Evolutionary conservation across 2,113 vertebrate genomes (phyloP), one percentile per base, ranked within the genome.

Genomic region (Morone saxatilis): DNA sequence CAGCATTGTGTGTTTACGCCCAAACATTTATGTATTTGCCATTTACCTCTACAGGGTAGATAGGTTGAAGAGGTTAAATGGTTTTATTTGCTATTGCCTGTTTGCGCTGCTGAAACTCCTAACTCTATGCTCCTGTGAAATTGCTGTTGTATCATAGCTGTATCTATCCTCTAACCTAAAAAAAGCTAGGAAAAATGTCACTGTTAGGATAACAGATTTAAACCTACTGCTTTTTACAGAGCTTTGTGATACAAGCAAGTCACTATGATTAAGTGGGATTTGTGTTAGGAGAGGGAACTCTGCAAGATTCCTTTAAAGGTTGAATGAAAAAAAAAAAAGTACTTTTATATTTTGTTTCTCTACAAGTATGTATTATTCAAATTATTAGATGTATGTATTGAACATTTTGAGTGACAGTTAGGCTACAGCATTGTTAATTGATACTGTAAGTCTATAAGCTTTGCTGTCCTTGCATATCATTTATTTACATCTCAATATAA

Each of bases 41-140:
- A 71, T 83, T 88, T 86, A 61, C 83, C 74, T 84, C 56, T 51
- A n/a, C 80, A 79, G 83, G 66, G 59, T 71, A 53, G 77, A 78
- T 71, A 68, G 86, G 82, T 77, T 71, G 47, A 71, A 76, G 81
- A 91, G 91, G 90, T 92, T 87, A 93, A 93, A 87, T 83, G 81
- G 54, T 87, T 90, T 87, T 83, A 80, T 93, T 91, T 89, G 86
- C 82, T 75, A n/a, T 67, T 74, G 76, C 71, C 81, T 80, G 78
- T 91, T 92, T 88, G 59, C 48, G 60, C 63, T 73, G 56, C 76
- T 83, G 71, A 89, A 47, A 62, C 69, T 76, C 41, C 59, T 57
- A 56, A 84, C 63, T 51, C 76, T 48, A 71, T 63, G 78, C 83
- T 80, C 45, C 84, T 88, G 81, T 88, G 73, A 88, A 88, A 91